These are phyloP conservation scores for Rhagoletis pomonella DNA, from an alignment of 1,140 invertebrate genomes.

Conservation along the genomic window DNA sequence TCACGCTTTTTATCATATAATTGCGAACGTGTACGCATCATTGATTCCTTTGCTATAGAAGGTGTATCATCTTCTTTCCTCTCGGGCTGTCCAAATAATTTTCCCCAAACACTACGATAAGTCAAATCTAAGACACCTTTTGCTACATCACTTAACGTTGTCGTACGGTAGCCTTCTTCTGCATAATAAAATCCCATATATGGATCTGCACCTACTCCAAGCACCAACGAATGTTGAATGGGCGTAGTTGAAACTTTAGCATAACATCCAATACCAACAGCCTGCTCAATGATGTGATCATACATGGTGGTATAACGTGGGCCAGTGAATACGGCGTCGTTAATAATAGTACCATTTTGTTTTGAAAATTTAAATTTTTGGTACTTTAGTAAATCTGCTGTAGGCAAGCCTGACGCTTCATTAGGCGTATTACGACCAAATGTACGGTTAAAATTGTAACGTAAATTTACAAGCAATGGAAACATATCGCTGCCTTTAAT, in stretches of 20 bases:
- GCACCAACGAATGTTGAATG: slow-evolving; percentile 84
- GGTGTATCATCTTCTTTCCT: slow-evolving; percentile 66
- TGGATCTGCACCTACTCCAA: slow-evolving; percentile 88
- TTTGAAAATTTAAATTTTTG: slow-evolving; percentile 91
- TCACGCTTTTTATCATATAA: slow-evolving; percentile 87
- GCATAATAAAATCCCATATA: slow-evolving; percentile 93
- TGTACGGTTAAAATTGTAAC: slow-evolving; percentile 71
- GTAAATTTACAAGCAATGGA: slow-evolving; percentile 71
- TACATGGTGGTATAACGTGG: slow-evolving; percentile 85
- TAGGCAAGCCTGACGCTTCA: slow-evolving; percentile 56
- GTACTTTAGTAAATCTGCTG: slow-evolving; percentile 74
- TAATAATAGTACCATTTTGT: slow-evolving; percentile 80
- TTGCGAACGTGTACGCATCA: slow-evolving; percentile 84
- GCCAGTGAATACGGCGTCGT: slow-evolving; percentile 86
- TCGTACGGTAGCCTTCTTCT: slow-evolving; percentile 86
- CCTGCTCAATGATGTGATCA: slow-evolving; percentile 86
- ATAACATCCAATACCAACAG: slow-evolving; percentile 67
- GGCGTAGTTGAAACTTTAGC: slow-evolving; percentile 82
- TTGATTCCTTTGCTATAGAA: slow-evolving; percentile 77
- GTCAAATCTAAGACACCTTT: slow-evolving; percentile 92
- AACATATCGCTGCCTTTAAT: slow-evolving; percentile 90
- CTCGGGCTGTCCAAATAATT: slow-evolving; percentile 63
- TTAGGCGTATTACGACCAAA: slow-evolving; percentile 73
- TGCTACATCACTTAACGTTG: slow-evolving; percentile 87
- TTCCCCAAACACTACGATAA: slow-evolving; percentile 68